phyloP scores from a whole-genome alignment of 2,113 vertebrate genomes.

The Butastur rufipennis region DNA sequence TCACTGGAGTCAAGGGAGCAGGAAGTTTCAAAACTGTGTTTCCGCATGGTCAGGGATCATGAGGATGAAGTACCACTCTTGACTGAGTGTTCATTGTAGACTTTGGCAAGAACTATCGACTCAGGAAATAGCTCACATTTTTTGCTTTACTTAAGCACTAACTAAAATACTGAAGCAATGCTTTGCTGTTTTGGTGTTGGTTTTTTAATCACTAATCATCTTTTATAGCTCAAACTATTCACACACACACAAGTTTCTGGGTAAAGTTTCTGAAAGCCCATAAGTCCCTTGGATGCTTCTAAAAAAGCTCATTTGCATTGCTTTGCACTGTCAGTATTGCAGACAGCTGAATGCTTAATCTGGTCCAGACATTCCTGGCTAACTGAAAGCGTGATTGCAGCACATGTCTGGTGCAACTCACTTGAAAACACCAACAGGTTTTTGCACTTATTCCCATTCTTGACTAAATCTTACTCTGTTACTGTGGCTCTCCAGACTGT shows the following conservation, averaged over 20 bases:
- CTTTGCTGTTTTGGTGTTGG: background rate
- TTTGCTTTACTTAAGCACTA: background rate
- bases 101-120: background rate
- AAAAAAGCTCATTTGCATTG: background rate
- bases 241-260: background rate
- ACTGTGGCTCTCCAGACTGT: background rate
- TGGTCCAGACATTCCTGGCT: background rate
- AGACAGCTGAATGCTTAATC: background rate
- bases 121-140: constrained; percentile 26
- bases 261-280: background rate
- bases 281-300: background rate
- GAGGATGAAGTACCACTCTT: background rate
- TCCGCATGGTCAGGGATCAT: background rate
- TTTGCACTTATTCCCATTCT: background rate
- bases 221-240: background rate
- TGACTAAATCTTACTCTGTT: background rate
- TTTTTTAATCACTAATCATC: background rate
- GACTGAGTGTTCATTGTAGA: background rate
- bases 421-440: background rate
- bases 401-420: background rate
- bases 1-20: background rate
- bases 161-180: constrained; percentile 8
- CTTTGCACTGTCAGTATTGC: background rate
- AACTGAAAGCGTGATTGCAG: background rate
- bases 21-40: background rate